Base-by-base conservation (phyloP, 2,888 invertebrate genomes). In the Platycheirus rosarum region DNA sequence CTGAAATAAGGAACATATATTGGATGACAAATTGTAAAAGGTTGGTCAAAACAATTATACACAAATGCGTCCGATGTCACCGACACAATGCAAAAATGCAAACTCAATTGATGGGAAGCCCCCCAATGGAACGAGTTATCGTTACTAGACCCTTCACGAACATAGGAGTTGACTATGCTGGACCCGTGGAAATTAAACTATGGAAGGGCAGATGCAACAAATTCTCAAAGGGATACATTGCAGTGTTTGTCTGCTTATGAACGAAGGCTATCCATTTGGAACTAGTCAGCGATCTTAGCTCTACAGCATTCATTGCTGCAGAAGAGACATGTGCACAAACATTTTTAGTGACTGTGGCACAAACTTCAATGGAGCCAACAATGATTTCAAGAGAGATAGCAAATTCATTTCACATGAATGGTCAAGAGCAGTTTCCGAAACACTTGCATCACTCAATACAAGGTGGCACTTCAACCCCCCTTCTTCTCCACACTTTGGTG, bases 61-160 rank as follows among this genome's bases (percentile, higher is more conserved):
- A 46, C 13, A 16, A 66, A 14, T 86, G 85, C 48, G 35, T 84
- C 1, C 62, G 35, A 14, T 84, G 85, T 44, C 63, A 63, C 40
- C 20, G 76, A 14, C 51, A 53, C 9, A 53, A 51, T n/a, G 26
- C 48, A 14, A 26, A 14, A 37, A 37, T 48, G 44, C 29, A 23
- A 13, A 32, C 35, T 0, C 55, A 69, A 9, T n/a, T 60, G 3
- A 60, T 60, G 60, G 49, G 53, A 2, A 35, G 18, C 8, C 16
- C 51, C 6, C 62, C 49, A 20, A 51, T 20, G n/a, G 26, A 48
- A 40, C 23, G 70, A 11, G 51, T 62, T 0, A 26, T 18, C 14
- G 9, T 26, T 16, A 23, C 40, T 9, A 49, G 60, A 18, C 42
- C 32, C 9, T 70, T 70, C 11, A 49, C 51, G 1, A 60, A 60